Evolutionary conservation across 53 echinoderm and acorn worm species (phyloP), one percentile per base, ranked within the genome.

Genomic region (Paelopatides confundens): DNA sequence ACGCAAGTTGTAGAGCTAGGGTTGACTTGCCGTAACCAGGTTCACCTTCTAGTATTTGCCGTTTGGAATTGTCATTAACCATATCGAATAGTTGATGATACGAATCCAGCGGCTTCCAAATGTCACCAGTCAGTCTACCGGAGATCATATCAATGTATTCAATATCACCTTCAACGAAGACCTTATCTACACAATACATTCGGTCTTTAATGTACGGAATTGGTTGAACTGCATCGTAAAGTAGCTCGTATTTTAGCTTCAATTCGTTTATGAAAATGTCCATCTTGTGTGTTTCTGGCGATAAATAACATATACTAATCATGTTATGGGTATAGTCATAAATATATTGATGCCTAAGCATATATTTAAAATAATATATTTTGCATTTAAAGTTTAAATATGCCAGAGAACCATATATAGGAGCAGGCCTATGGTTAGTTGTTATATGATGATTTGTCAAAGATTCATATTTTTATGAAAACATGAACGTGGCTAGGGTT

Each of bases 11-110:
- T 14, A 77, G 43, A 14, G 48, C 26, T 4, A 77, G 15, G 0
- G 77, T 77, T 5, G 77, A 77, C 36, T 77, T 77, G 2, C 77
- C 77, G 23, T 47, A 77, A 24, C 77, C 77, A 1, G 77, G 77
- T 0, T 47, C 29, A 23, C 77, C 77, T 40, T 77, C 49, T 26
- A 77, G 6, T 4, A 77, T 43, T 3, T n/a, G 48, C 9, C 77
- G 1, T 26, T 48, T 28, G 2, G 29, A 29, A 21, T 23, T 28
- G 5, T 2, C 15, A 5, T 0, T 0, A 3, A 0, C 47, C 24
- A 5, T 18, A 27, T 2, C 0, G 3, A 77, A 5, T 37, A 77
- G 3, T 8, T 77, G n/a, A 13, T 1, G 77, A 28, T 77, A 77
- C 5, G 77, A 46, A 47, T 24, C 27, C 24, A 77, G n/a, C 1